Evolutionary conservation across 2,888 invertebrate species (phyloP).

Genomic region (Phengaris arion): DNA sequence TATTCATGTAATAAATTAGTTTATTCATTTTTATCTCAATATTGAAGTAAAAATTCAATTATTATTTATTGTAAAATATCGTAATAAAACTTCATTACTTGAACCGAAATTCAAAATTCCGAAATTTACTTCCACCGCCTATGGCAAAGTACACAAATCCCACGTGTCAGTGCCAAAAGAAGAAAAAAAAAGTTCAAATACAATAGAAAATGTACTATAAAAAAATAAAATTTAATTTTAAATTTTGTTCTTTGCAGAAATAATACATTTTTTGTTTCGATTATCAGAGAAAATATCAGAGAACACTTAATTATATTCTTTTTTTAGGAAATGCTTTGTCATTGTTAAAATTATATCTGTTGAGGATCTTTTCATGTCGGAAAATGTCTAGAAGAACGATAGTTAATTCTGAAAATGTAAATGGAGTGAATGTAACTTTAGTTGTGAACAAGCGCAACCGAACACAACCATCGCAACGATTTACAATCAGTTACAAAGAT

Average conservation of each 20-base stretch:
- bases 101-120: no score
- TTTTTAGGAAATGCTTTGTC: not conserved
- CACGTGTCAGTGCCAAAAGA: no score
- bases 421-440: slow-evolving; percentile 60
- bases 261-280: not conserved
- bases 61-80: no score
- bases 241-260: not conserved
- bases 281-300: not conserved
- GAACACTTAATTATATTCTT: not conserved
- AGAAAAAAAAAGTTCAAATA: not conserved
- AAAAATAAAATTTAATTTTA: not conserved
- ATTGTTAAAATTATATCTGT: not conserved
- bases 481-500: slow-evolving; percentile 62
- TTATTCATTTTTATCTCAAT: no score
- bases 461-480: slow-evolving; percentile 58
- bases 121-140: no score
- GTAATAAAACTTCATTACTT: no score
- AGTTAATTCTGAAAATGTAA: slow-evolving; percentile 61
- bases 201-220: no score
- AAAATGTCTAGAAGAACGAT: slow-evolving; percentile 38
- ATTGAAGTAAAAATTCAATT: no score
- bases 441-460: slow-evolving; percentile 51
- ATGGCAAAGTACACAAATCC: no score
- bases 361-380: not conserved
- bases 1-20: no score